Evolutionary conservation across 30 jellyfish, hydroid and myxozoan genomes (phyloP).

Genomic region (Calvadosia cruxmelitensis): DNA sequence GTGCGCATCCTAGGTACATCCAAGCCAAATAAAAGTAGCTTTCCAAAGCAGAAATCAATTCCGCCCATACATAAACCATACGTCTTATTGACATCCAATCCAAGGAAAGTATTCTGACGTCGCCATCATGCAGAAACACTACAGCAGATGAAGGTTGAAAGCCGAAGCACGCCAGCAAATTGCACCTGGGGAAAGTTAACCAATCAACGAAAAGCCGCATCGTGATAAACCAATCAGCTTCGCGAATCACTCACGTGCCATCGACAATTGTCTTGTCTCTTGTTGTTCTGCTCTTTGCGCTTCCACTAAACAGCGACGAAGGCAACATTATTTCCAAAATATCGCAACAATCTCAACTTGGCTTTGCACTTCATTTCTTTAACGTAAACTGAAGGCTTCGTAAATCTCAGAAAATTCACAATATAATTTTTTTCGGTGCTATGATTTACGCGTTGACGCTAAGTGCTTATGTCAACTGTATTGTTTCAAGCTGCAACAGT

Average conservation of each 20-base stretch:
- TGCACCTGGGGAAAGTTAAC: conserved; percentile 51
- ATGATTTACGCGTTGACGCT: no score
- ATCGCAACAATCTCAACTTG: no score
- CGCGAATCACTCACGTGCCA: background rate
- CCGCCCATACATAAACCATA: background rate
- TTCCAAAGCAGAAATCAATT: no score
- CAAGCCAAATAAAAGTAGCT: background rate
- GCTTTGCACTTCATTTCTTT: no score
- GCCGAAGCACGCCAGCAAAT: conserved; percentile 44
- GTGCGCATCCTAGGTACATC: background rate
- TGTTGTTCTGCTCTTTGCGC: no score
- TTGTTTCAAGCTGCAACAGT: no score
- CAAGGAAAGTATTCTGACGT: background rate
- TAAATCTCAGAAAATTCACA: no score
- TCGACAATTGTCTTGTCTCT: background rate
- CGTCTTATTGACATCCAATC: background rate
- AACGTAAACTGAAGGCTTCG: no score
- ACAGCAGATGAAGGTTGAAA: background rate
- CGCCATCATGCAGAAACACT: background rate
- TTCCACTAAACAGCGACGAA: no score
- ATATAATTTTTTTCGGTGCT: no score
- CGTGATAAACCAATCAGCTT: background rate
- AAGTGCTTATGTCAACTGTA: no score
- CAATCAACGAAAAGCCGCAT: background rate
- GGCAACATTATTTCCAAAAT: no score